A percentile compares a stretch with the other conserved stretches of the same genome.
phyloP scores from a whole-genome alignment of 92 coral and sea anemone species.

The Epizoanthus illoricatus region DNA sequence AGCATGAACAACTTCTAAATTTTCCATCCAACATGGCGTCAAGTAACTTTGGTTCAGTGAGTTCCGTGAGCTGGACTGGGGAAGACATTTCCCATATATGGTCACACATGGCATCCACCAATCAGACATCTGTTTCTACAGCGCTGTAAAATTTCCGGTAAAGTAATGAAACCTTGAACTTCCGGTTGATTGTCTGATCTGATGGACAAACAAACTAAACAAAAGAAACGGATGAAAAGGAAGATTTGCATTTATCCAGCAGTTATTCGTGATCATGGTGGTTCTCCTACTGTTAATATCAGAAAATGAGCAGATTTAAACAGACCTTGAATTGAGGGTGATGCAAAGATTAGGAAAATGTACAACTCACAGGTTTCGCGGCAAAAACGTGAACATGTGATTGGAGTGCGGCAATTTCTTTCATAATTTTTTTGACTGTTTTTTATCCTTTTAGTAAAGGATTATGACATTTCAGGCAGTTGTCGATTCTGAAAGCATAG shows the following conservation, averaged over 20 bases:
- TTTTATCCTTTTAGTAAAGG: no score
- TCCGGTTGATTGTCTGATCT: conserved; percentile 7
- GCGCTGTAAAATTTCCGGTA: conserved; percentile 7
- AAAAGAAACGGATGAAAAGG: neutral
- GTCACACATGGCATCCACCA: conserved; percentile 9
- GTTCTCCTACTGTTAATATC: neutral
- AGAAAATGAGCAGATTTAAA: no score
- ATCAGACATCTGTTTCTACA: neutral
- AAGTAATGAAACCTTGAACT: neutral
- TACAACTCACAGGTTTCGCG: no score
- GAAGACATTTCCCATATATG: neutral
- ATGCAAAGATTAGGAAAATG: no score
- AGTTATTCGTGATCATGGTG: neutral
- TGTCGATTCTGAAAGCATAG: neutral
- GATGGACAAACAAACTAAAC: neutral
- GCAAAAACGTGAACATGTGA: no score
- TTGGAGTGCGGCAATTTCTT: no score
- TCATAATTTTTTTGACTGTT: no score
- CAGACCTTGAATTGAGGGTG: no score
- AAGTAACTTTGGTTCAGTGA: no score
- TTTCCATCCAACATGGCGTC: conserved; percentile 33
- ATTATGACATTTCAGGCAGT: no score
- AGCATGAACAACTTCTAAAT: neutral
- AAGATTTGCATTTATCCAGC: neutral
- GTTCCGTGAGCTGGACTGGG: conserved; percentile 15